Percentiles rank a stretch among this genome's conserved stretches.
Conservation (phyloP, 2,113 vertebrate genomes). For the Gavia stellata region DNA sequence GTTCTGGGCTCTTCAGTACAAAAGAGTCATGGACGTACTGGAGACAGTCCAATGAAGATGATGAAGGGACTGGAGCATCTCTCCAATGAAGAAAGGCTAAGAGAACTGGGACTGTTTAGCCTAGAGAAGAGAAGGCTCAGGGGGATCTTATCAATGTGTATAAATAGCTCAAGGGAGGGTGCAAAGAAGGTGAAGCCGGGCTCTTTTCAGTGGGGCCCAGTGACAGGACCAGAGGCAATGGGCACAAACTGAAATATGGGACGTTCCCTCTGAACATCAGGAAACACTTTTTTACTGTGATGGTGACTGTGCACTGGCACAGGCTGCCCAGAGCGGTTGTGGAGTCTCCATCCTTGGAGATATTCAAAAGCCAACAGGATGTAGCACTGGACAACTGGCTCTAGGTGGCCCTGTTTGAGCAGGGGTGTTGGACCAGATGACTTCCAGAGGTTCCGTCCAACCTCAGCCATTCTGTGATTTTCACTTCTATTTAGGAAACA, state of each 20-base stretch:
- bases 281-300: neutral
- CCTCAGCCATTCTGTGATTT: neutral
- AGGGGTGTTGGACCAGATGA: neutral
- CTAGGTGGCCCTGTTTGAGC: neutral
- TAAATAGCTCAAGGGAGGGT: neutral
- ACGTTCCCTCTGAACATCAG: neutral
- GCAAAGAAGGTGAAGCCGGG: neutral
- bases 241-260: neutral
- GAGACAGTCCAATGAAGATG: neutral
- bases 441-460: neutral
- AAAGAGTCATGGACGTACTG: neutral
- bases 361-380: neutral
- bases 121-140: neutral
- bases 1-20: neutral
- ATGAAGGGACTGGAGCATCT: neutral
- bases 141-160: neutral
- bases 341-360: neutral
- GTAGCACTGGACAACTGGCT: rapidly evolving
- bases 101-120: neutral
- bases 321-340: neutral
- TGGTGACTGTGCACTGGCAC: no score
- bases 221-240: neutral
- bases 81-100: neutral
- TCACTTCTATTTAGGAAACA: neutral
- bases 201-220: neutral